Percentiles rank a stretch among this genome's conserved stretches.
These are phyloP conservation scores for Scleropages formosus DNA, from an alignment of 2,797 vertebrate genomes.

Conservation along the genomic window DNA sequence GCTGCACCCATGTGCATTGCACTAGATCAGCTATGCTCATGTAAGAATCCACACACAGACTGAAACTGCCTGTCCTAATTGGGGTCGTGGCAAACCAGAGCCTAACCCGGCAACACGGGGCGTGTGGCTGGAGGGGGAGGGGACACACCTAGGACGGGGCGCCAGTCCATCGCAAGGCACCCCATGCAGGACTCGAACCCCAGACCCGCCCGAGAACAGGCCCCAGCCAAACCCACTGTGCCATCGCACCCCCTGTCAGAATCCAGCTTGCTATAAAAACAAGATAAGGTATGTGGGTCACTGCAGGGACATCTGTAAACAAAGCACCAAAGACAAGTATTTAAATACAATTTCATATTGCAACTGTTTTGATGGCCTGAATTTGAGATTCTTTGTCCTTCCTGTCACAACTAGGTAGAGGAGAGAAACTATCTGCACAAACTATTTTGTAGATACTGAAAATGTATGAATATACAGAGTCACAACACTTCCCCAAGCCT, in stretches of 20 bases:
- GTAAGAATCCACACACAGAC: not conserved
- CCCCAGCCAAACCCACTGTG: too few species aligned
- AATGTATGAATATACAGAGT: not conserved
- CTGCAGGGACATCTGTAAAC: too few species aligned
- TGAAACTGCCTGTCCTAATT: too few species aligned
- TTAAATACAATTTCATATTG: not conserved
- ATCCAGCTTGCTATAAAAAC: not conserved
- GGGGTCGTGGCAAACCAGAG: too few species aligned
- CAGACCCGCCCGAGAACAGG: too few species aligned
- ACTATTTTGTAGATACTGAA: not conserved
- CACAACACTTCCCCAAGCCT: not conserved
- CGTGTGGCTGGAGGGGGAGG: too few species aligned
- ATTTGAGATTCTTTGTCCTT: too few species aligned
- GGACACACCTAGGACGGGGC: too few species aligned
- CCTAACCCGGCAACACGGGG: too few species aligned
- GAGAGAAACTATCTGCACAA: not conserved
- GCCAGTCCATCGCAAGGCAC: too few species aligned
- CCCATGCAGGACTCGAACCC: too few species aligned
- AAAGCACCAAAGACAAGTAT: not conserved
- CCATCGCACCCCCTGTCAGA: not conserved
- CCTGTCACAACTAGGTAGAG: not conserved
- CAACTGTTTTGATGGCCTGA: too few species aligned
- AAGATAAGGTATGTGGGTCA: not conserved
- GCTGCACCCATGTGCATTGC: not conserved
- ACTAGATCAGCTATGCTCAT: not conserved